These are phyloP conservation scores for Dicrostonyx torquatus DNA, from an alignment of 2,797 vertebrate genomes.

Conservation along the genomic window DNA sequence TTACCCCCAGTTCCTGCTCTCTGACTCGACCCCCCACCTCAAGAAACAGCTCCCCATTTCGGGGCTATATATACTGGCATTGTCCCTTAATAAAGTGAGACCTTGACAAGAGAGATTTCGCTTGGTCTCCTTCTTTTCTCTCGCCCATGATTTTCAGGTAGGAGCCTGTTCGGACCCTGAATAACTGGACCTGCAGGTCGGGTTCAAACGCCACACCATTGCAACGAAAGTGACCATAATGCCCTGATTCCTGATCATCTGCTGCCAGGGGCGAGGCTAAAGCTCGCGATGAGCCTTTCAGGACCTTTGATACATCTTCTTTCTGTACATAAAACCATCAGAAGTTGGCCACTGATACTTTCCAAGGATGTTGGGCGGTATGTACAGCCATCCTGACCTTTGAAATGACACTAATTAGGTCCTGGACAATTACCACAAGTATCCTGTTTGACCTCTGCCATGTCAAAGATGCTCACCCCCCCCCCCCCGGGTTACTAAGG, in stretches of 20 bases:
- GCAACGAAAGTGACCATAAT: not conserved
- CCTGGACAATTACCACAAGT: slow-evolving; percentile 19
- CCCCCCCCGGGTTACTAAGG: not conserved
- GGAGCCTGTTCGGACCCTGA: no score
- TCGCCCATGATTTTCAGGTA: no score
- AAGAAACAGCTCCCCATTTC: no score
- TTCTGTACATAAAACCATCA: not conserved
- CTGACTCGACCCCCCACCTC: no score
- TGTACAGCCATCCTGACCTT: slow-evolving; percentile 34
- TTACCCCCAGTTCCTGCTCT: no score
- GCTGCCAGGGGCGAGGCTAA: not conserved
- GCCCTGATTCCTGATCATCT: not conserved
- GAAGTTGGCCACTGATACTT: not conserved
- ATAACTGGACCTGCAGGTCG: no score
- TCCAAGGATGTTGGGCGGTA: slow-evolving; percentile 30
- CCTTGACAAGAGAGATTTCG: no score
- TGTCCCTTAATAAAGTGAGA: no score
- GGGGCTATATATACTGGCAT: no score
- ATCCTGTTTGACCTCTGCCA: slow-evolving; percentile 14
- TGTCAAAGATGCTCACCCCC: not conserved
- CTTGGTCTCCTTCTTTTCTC: no score
- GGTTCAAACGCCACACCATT: not conserved
- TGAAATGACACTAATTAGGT: not conserved
- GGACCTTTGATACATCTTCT: slow-evolving; percentile 36
- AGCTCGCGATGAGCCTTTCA: slow-evolving; percentile 32